These are phyloP conservation scores for Pelobates fuscus DNA, from an alignment of 2,113 vertebrate genomes.

Conservation along the genomic window DNA sequence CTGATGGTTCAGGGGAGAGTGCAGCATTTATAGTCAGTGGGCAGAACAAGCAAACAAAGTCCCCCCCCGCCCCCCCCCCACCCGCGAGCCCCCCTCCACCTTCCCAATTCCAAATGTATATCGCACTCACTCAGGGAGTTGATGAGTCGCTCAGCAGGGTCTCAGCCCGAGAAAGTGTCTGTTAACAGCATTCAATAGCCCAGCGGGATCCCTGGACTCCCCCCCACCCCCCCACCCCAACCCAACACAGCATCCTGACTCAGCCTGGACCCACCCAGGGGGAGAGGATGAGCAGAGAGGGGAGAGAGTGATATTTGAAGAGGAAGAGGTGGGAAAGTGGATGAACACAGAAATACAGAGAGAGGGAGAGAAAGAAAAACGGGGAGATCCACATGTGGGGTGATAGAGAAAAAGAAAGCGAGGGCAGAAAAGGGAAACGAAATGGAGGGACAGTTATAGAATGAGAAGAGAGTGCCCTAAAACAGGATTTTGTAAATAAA, in stretches of 20 bases:
- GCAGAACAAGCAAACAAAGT: conserved; percentile 23
- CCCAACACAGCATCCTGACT: conserved; percentile 47
- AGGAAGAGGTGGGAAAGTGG: conserved; percentile 13
- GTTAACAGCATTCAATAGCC: conserved; percentile 53
- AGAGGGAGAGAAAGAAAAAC: background rate
- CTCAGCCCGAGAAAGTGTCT: conserved; percentile 55
- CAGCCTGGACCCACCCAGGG: conserved; percentile 49
- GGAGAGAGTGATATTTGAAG: conserved; percentile 11
- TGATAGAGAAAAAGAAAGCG: background rate
- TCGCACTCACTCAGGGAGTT: conserved; percentile 45
- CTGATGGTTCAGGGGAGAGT: conserved; percentile 24
- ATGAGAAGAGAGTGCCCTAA: background rate
- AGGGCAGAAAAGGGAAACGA: background rate
- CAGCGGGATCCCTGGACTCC: conserved; percentile 41
- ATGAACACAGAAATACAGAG: no score
- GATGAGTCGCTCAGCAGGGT: conserved; percentile 48
- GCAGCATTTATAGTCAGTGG: conserved; percentile 33
- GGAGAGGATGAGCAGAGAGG: conserved; percentile 39
- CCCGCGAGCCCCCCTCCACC: conserved; percentile 28
- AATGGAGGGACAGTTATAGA: background rate
- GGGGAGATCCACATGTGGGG: background rate
- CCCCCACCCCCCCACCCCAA: conserved; percentile 28
- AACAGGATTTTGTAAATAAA: background rate
- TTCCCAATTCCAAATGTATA: conserved; percentile 41
- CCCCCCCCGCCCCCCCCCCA: background rate